These are phyloP conservation scores for Agonopterix arenella DNA, from an alignment of 2,888 invertebrate species.

Conservation along the genomic window DNA sequence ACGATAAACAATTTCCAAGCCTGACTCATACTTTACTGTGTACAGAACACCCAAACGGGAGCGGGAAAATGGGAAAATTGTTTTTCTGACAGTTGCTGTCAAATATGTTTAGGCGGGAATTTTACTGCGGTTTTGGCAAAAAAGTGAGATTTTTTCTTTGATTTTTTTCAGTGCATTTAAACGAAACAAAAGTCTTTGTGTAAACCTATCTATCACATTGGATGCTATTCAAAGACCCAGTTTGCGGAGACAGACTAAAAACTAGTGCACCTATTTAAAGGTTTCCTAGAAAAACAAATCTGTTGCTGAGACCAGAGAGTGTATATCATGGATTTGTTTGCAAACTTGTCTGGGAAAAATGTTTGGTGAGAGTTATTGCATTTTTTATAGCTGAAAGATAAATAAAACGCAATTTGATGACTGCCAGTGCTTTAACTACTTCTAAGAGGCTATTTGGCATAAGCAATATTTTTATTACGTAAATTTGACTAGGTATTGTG, in stretches of 20 bases:
- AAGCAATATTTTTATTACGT: too few relatives aligned
- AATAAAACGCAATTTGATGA: too few relatives aligned
- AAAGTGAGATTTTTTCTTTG: background rate
- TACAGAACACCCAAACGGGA: constrained; percentile 12
- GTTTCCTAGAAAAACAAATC: constrained; percentile 32
- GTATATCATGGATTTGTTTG: constrained; percentile 19
- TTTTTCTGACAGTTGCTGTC: constrained; percentile 3
- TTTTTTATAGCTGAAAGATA: constrained; percentile 2
- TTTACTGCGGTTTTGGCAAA: background rate
- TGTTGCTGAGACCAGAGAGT: background rate
- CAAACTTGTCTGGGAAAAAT: constrained; percentile 21
- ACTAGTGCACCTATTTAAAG: constrained; percentile 45
- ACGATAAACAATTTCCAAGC: constrained; percentile 21
- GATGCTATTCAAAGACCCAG: constrained; percentile 40
- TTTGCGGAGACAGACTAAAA: constrained; percentile 29
- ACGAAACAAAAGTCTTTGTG: constrained; percentile 23
- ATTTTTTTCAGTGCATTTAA: constrained; percentile 15
- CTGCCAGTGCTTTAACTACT: too few relatives aligned
- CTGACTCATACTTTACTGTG: constrained; percentile 11
- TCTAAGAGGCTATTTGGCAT: too few relatives aligned
- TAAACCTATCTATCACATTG: constrained; percentile 33
- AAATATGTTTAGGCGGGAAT: background rate
- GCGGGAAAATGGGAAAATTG: background rate
- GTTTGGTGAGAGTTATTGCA: constrained; percentile 20
- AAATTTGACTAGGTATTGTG: too few relatives aligned